Base-by-base conservation (phyloP, 2,797 vertebrate species). In the Epinephelus malabaricus region DNA sequence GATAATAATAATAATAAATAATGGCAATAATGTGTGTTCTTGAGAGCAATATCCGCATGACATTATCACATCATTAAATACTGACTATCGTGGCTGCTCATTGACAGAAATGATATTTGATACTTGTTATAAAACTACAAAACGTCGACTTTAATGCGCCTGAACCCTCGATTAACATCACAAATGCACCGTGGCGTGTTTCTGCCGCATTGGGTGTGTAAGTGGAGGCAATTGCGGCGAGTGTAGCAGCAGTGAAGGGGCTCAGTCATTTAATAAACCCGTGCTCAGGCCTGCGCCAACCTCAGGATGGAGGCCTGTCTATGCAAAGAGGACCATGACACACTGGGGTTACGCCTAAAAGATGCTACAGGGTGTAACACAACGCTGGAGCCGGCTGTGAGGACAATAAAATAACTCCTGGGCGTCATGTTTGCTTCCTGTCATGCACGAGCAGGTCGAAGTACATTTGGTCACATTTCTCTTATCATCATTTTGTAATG, bases 271-370 rank as follows among this genome's bases (percentile, higher is more conserved):
- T 47, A 76, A 64, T 59, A 30, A 84, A 85, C 19, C 85, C 77
- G 67, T 56, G 81, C 54, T 73, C 79, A 70, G 92, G 93, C 93
- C 93, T 92, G 88, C 86, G 84, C 84, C 81, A 72, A 72, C 60
- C 84, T 68, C 87, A 75, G 87, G 89, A 91, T 85, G 92, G 82
- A 92, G 94, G 94, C 93, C 93, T 90, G 84, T 55, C 85, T 83
- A 18, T 82, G 86, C 76, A 78, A 38, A 80, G 65, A 75, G 79
- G 84, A 91, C 86, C 89, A 70, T 82, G 90, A 80, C 86, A 86
- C 83, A 73, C 70, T 45, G 83, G 93, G 93, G 93, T 93, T 91
- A 94, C 94, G 94, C 94, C 93, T 95, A 93, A 89, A 89, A 92
- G 91, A 94, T 92, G 93, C 89, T 92, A 46, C 85, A 46, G 89